Evolutionary conservation across 2,113 vertebrate genomes (phyloP).

Genomic region (Bungarus multicinctus): DNA sequence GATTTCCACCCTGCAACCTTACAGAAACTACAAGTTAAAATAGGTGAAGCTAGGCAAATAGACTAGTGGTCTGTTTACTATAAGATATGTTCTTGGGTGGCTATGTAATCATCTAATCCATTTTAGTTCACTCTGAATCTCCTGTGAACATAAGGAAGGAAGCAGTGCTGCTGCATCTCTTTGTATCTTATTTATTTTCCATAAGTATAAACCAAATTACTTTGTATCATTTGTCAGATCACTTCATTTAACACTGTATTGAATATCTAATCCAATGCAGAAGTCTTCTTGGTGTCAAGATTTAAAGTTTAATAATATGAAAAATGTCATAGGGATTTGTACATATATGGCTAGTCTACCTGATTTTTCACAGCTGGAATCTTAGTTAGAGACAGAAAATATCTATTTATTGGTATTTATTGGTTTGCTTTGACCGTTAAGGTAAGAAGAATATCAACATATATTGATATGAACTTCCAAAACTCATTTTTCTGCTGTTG

Average conservation of each 20-base stretch:
- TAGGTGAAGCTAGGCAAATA: neutral
- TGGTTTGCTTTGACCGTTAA: neutral
- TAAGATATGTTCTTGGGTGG: neutral
- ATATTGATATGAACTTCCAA: neutral
- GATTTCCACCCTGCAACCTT: neutral
- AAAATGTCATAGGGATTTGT: neutral
- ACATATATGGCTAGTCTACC: neutral
- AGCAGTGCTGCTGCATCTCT: neutral
- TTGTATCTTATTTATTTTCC: neutral
- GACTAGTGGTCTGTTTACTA: neutral
- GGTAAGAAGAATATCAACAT: neutral
- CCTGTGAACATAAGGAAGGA: neutral
- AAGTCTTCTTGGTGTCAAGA: neutral
- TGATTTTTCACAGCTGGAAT: neutral
- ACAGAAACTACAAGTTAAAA: neutral
- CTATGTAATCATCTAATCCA: neutral
- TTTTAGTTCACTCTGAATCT: neutral
- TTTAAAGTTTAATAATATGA: neutral
- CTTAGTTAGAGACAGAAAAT: neutral
- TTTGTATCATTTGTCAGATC: neutral
- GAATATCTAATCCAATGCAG: neutral
- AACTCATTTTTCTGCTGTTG: neutral
- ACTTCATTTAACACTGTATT: neutral
- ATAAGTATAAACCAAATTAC: neutral
- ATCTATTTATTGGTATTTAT: too few relatives aligned